Evolutionary conservation across 2,888 invertebrate genomes (phyloP), one percentile per base, ranked within the genome.

Genomic region (Tiphia femorata): DNA sequence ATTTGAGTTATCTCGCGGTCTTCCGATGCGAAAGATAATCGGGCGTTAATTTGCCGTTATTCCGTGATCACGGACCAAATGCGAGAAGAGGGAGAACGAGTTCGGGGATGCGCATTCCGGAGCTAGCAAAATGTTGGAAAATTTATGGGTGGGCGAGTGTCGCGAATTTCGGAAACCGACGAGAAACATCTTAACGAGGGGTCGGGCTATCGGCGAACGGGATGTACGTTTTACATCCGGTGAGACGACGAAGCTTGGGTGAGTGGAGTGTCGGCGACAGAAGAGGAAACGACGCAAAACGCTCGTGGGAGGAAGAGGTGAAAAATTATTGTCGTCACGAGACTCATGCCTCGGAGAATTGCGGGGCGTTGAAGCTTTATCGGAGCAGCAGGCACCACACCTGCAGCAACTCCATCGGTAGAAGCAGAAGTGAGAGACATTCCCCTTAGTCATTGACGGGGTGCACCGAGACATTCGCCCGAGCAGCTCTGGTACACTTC

Each of bases 141-240:
- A 72, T 73, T 75, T 74, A 70, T 66, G 60, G 58, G 49, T n/a
- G n/a, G 37, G 40, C 50, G 52, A 43, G 43, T 58, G 52, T 49
- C 46, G 59, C 62, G 63, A 71, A 67, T 64, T 73, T 65, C 61
- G 58, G 58, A 64, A 53, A 49, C 51, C 29, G 46, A 49, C 56
- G 54, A 58, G 64, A 68, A 70, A 72, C 72, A 67, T 75, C 70
- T 72, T 76, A 74, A 75, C 70, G 76, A 72, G 70, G 70, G 68
- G 64, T 70, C 59, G 59, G 64, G 67, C 69, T 70, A 74, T 73
- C 70, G 73, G 65, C 60, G 64, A 65, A 55, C 70, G 70, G n/a
- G 66, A 73, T 67, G 68, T 65, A 65, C 67, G 64, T 70, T 68
- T 60, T 60, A 59, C 67, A 70, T 73, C 69, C 70, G 73, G n/a